phyloP scores from a whole-genome alignment of 2,888 invertebrate genomes.

The Cheilosia variabilis region DNA sequence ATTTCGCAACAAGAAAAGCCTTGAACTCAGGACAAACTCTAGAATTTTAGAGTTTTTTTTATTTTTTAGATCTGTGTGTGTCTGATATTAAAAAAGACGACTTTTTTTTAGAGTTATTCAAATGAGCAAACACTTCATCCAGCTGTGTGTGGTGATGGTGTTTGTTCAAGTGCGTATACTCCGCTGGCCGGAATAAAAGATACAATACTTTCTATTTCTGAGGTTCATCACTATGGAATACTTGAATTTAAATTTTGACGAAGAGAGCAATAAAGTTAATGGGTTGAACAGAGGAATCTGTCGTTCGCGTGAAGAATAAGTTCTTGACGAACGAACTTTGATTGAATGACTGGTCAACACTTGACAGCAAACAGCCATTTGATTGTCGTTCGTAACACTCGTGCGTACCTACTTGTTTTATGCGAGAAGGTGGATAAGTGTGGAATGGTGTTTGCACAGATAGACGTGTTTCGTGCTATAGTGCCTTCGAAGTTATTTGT shows the following conservation, averaged over 20 bases:
- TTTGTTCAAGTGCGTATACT: conserved; percentile 49
- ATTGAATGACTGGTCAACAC: conserved; percentile 70
- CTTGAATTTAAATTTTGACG: conserved; percentile 63
- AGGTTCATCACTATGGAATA: conserved; percentile 22
- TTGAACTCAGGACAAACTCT: conserved; percentile 64
- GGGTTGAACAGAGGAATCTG: conserved; percentile 58
- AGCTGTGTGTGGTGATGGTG: conserved; percentile 22
- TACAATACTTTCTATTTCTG: conserved; percentile 61
- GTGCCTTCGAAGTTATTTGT: conserved; percentile 40
- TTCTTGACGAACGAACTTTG: conserved; percentile 41
- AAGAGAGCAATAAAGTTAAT: conserved; percentile 67
- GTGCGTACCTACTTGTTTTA: background rate
- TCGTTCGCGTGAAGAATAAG: conserved; percentile 32
- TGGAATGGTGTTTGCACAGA: conserved; percentile 7
- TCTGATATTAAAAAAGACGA: conserved; percentile 40
- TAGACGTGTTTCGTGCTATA: background rate
- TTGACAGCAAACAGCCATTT: conserved; percentile 71
- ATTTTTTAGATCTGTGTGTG: conserved; percentile 13
- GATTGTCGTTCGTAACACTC: conserved; percentile 19
- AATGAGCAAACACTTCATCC: conserved; percentile 61
- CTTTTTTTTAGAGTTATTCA: conserved; percentile 51
- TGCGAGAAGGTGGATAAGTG: background rate
- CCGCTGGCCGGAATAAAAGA: conserved; percentile 36
- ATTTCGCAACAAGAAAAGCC: conserved; percentile 64
- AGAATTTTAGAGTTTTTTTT: conserved; percentile 15